Conservation (phyloP, 2,888 invertebrate genomes). For the Brachylomia viminalis region DNA sequence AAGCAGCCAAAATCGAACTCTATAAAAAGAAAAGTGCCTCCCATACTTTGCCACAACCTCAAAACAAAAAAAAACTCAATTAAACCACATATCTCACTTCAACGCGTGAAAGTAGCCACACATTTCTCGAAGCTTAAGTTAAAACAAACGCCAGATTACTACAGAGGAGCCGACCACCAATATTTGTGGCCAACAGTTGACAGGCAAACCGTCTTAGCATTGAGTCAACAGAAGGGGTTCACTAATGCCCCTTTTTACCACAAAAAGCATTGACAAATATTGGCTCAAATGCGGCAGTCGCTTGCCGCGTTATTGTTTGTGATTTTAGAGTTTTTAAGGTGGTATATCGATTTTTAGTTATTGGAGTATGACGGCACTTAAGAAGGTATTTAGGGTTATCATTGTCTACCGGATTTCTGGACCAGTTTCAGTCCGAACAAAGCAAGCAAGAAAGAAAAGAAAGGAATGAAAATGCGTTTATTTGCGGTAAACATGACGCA, state of each 20-base stretch:
- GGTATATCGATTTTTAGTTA: conserved; percentile 47
- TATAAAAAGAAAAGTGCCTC: not conserved
- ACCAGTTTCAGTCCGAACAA: not conserved
- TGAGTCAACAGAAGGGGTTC: conserved; percentile 88
- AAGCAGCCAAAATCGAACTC: not conserved
- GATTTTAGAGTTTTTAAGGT: conserved; percentile 58
- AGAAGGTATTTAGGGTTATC: conserved; percentile 1
- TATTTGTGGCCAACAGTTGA: conserved; percentile 86
- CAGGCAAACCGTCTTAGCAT: conserved; percentile 89
- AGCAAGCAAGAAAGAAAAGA: no score
- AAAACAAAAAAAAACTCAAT: conserved; percentile 19
- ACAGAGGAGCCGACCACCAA: conserved; percentile 86
- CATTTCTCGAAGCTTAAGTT: conserved; percentile 44
- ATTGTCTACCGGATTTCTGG: conserved; percentile 6
- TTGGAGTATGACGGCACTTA: conserved; percentile 53
- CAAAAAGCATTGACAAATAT: conserved; percentile 88
- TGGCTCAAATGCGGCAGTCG: conserved; percentile 78
- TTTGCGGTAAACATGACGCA: no score
- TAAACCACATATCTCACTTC: conserved; percentile 55
- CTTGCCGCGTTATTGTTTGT: conserved; percentile 61
- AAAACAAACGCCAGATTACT: conserved; percentile 79
- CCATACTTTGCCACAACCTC: not conserved
- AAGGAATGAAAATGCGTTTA: no score
- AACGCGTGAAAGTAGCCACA: conserved; percentile 66
- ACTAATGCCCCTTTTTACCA: conserved; percentile 90